These are phyloP conservation scores for Platynereis dumerilii DNA, from an alignment of 2,888 invertebrate genomes.

Conservation along the genomic window DNA sequence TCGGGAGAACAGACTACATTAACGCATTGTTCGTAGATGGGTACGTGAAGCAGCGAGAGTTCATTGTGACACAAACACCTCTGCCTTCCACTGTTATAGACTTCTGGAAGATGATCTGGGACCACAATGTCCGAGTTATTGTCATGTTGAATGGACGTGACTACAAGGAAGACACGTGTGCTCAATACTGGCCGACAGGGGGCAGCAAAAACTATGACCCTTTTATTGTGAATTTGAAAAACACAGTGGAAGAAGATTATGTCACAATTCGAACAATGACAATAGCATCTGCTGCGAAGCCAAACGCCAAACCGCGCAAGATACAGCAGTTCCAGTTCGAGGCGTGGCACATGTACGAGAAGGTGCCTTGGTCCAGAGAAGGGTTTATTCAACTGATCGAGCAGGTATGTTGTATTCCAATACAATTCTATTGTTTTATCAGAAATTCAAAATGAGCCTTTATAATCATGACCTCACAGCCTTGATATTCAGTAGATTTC, in stretches of 20 bases:
- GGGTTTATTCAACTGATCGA: constrained; percentile 55
- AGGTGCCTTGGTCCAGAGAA: constrained; percentile 53
- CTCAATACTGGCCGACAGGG: constrained; percentile 52
- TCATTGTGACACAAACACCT: constrained; percentile 61
- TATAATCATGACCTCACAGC: too few relatives aligned
- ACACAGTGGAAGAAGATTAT: constrained; percentile 44
- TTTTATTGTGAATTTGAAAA: constrained; percentile 43
- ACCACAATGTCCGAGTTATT: constrained; percentile 52
- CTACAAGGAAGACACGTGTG: constrained; percentile 53
- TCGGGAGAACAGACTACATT: constrained; percentile 53
- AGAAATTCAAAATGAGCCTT: too few relatives aligned
- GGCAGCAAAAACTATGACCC: constrained; percentile 36
- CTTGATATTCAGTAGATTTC: too few relatives aligned
- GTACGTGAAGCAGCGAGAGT: constrained; percentile 45
- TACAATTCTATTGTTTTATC: too few relatives aligned
- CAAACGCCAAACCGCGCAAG: constrained; percentile 38
- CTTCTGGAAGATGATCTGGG: constrained; percentile 62
- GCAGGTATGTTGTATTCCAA: constrained; percentile 7
- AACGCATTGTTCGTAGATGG: constrained; percentile 62
- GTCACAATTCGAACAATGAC: constrained; percentile 50
- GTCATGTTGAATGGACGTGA: constrained; percentile 53
- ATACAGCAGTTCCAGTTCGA: constrained; percentile 60
- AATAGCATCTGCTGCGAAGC: constrained; percentile 42
- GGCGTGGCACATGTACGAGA: constrained; percentile 51
- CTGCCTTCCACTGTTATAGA: constrained; percentile 55